phyloP scores from a whole-genome alignment of 2,888 invertebrate genomes.

The Rotaria magnacalcarata region DNA sequence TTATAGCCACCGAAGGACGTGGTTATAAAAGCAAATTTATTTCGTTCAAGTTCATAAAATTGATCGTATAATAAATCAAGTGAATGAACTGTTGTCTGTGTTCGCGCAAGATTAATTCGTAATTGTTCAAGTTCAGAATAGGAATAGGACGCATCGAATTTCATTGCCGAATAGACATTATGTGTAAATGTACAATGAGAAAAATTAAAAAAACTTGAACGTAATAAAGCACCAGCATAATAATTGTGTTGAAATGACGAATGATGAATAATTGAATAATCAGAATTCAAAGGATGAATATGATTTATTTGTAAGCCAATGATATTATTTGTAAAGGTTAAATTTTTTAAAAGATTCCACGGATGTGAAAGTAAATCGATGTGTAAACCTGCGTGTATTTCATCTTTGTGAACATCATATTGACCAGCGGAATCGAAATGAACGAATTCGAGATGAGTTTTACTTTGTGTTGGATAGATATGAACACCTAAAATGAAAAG shows the following conservation, averaged over 20 bases:
- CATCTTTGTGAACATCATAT: conserved; percentile 33
- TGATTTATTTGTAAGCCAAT: conserved; percentile 36
- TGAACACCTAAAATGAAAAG: conserved; percentile 28
- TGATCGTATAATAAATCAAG: conserved; percentile 10
- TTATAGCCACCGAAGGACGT: conserved; percentile 29
- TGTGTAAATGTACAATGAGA: conserved; percentile 32
- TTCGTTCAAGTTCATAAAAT: conserved; percentile 1
- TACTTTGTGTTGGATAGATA: conserved; percentile 15
- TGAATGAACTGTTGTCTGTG: not conserved
- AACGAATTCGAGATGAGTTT: conserved; percentile 32
- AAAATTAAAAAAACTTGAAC: not conserved
- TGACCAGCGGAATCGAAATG: conserved; percentile 40
- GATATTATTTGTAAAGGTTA: conserved; percentile 40
- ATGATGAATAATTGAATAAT: not conserved
- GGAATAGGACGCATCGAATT: not conserved
- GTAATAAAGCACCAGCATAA: not conserved
- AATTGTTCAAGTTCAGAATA: conserved; percentile 19
- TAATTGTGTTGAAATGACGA: conserved; percentile 6
- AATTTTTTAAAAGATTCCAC: conserved; percentile 38
- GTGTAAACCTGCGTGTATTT: conserved; percentile 39
- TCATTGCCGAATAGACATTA: not conserved
- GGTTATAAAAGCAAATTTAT: conserved; percentile 14
- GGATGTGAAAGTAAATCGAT: conserved; percentile 41
- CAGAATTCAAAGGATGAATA: conserved; percentile 38
- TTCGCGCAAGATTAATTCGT: not conserved